These are phyloP conservation scores for mouse (Mus musculus) DNA, from an alignment of 2,113 vertebrate species.

Conservation along the genomic window DNA sequence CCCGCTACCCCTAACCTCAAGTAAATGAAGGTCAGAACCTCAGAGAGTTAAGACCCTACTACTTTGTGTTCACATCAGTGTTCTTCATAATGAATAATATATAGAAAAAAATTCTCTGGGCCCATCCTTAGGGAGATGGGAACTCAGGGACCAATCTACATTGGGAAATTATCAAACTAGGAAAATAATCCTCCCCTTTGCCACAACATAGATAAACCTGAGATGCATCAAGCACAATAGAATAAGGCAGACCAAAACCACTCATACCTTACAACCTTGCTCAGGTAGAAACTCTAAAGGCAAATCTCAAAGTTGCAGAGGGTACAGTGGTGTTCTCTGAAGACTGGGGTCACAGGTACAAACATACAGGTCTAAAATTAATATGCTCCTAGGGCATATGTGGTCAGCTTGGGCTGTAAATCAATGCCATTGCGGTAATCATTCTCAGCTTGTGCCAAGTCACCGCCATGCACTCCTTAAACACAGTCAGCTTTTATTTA, in stretches of 20 bases:
- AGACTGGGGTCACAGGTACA: rapidly evolving
- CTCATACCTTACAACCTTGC: rapidly evolving
- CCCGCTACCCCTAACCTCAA: too few species aligned
- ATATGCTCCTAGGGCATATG: background rate
- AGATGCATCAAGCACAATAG: rapidly evolving
- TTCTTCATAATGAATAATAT: background rate
- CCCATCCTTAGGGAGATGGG: too few species aligned
- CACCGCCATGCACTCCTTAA: background rate
- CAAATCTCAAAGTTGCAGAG: background rate
- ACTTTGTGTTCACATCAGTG: too few species aligned
- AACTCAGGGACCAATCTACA: rapidly evolving
- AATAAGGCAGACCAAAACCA: background rate
- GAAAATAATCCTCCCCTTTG: background rate
- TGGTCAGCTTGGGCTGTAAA: rapidly evolving
- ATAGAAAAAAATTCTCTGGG: background rate
- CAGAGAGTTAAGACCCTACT: background rate
- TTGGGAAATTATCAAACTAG: too few species aligned
- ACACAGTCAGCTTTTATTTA: background rate
- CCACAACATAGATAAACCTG: too few species aligned
- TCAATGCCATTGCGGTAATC: rapidly evolving
- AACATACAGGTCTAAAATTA: background rate
- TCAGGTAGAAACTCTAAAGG: background rate
- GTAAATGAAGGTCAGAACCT: background rate
- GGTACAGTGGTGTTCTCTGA: rapidly evolving
- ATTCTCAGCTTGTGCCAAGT: too few species aligned